Conservation (phyloP, 2,113 vertebrate species). For the Lynx canadensis region DNA sequence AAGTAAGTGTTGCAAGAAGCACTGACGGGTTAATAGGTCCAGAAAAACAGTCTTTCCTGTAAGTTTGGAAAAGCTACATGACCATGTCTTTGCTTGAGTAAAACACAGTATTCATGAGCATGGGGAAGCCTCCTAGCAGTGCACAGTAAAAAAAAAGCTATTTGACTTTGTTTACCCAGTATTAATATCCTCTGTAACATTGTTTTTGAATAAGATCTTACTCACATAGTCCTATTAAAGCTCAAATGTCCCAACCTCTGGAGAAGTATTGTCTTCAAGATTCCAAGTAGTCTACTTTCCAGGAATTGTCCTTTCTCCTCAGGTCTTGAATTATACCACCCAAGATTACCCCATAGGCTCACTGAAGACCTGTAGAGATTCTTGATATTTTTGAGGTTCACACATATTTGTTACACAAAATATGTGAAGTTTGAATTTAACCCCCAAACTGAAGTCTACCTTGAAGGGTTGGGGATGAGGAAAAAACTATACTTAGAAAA, state of each 20-base stretch:
- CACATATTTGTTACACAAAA: background rate
- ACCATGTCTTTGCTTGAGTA: background rate
- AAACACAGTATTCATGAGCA: background rate
- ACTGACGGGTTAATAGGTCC: background rate
- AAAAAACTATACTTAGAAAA: background rate
- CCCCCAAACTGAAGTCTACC: background rate
- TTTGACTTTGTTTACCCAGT: background rate
- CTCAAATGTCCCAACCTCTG: background rate
- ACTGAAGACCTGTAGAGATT: background rate
- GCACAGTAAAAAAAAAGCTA: background rate
- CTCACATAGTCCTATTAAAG: background rate
- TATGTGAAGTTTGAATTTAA: slow-evolving; percentile 23
- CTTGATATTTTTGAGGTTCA: background rate
- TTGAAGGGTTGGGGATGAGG: background rate
- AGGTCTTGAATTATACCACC: background rate
- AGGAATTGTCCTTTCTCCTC: slow-evolving; percentile 20
- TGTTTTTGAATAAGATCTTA: slow-evolving; percentile 19
- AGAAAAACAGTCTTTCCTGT: background rate
- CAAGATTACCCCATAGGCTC: background rate
- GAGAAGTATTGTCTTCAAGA: background rate
- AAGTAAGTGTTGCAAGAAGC: background rate
- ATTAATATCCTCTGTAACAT: background rate
- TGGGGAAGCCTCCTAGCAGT: background rate
- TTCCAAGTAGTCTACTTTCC: background rate
- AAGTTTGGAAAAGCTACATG: background rate